Evolutionary conservation across 2,888 invertebrate species (phyloP).

Genomic region (Cheilosia vulpina): DNA sequence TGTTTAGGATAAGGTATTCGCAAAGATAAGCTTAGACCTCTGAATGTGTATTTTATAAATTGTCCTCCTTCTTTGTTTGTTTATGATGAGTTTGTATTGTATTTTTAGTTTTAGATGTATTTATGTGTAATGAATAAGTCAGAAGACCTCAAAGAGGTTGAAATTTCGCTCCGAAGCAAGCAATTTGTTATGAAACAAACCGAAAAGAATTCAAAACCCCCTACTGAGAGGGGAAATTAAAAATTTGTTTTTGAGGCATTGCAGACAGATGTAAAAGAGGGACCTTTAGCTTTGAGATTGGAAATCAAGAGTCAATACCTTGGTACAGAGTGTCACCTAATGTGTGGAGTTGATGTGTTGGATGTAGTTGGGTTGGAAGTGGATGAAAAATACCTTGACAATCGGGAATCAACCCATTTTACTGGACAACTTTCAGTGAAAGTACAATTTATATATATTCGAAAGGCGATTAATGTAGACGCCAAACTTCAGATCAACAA

Average conservation of each 20-base stretch:
- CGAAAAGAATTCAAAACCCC: background rate
- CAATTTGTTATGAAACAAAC: slow-evolving; percentile 9
- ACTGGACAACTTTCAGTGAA: too few relatives aligned
- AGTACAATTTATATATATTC: too few relatives aligned
- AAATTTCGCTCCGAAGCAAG: slow-evolving; percentile 21
- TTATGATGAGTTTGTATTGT: slow-evolving; percentile 33
- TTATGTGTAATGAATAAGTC: slow-evolving; percentile 65
- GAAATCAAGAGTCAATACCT: too few relatives aligned
- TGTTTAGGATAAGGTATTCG: slow-evolving; percentile 41
- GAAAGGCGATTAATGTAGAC: too few relatives aligned
- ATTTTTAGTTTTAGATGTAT: slow-evolving; percentile 61
- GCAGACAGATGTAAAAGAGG: too few relatives aligned
- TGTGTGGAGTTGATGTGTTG: too few relatives aligned
- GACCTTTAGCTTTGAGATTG: too few relatives aligned
- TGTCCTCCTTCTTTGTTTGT: slow-evolving; percentile 31
- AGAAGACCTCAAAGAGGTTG: slow-evolving; percentile 68
- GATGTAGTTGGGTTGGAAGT: background rate
- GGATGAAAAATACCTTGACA: background rate
- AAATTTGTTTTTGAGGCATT: too few relatives aligned
- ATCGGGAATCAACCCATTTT: background rate
- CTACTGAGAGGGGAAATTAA: background rate
- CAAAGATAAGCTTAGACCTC: slow-evolving; percentile 67
- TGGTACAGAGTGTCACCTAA: too few relatives aligned
- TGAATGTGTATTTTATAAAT: slow-evolving; percentile 71
- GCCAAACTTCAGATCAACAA: too few relatives aligned